Conservation (phyloP, 2,113 vertebrate species). For the Eretmochelys imbricata region DNA sequence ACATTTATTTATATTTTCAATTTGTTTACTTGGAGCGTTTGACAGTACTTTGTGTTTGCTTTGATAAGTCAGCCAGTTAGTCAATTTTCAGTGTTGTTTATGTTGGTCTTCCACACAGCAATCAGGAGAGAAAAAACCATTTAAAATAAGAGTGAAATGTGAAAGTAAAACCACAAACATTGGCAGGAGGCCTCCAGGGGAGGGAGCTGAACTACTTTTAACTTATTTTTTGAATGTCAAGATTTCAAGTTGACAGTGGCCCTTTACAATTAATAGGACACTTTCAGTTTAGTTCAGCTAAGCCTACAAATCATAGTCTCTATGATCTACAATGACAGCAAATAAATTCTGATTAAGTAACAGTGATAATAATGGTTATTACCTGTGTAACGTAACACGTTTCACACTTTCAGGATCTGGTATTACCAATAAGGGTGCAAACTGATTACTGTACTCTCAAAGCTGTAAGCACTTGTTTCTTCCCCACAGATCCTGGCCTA, state of each 20-base stretch:
- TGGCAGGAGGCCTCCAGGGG: not conserved
- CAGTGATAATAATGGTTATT: not conserved
- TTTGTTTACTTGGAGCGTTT: not conserved
- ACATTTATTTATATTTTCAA: not conserved
- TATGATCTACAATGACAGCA: not conserved
- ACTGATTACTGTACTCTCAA: not conserved
- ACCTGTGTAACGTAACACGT: not conserved
- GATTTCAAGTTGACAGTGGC: not conserved
- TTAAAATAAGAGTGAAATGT: not conserved
- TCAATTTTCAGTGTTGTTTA: not conserved
- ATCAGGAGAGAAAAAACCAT: accelerated
- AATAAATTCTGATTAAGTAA: not conserved
- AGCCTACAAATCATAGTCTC: not conserved
- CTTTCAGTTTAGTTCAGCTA: not conserved
- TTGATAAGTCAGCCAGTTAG: not conserved
- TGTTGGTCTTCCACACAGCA: not conserved
- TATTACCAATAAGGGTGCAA: not conserved
- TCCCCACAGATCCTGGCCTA: not conserved
- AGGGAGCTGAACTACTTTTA: not conserved
- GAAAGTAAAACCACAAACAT: not conserved
- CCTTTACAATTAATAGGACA: not conserved
- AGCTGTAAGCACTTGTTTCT: not conserved
- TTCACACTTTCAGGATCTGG: too few relatives aligned
- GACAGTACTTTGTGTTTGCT: not conserved
- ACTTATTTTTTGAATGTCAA: not conserved